phyloP scores from a whole-genome alignment of 2,113 vertebrate species.

The Anguilla japonica region DNA sequence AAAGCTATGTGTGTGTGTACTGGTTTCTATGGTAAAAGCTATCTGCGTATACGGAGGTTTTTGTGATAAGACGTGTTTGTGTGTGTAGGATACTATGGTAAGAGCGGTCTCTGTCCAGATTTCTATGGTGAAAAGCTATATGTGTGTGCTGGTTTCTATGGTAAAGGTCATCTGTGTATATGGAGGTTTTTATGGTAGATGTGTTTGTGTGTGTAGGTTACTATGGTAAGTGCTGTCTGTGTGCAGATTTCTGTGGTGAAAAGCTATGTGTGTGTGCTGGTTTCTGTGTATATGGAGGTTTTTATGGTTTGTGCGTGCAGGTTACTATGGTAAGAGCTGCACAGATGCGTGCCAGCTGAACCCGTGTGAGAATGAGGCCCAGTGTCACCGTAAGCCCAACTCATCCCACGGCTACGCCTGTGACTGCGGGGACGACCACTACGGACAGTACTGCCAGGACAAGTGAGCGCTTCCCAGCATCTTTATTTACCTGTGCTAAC shows the following conservation, averaged over 20 bases:
- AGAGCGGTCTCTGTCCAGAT: slow-evolving; percentile 61
- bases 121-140: too few relatives aligned
- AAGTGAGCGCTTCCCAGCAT: slow-evolving; percentile 66
- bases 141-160: slow-evolving; percentile 81
- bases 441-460: slow-evolving; percentile 94
- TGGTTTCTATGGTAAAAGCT: background rate
- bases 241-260: background rate
- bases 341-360: slow-evolving; percentile 89
- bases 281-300: background rate
- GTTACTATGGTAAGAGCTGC: slow-evolving; percentile 83
- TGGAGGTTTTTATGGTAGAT: too few relatives aligned
- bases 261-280: too few relatives aligned
- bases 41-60: background rate
- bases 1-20: too few relatives aligned
- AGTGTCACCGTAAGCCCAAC: slow-evolving; percentile 82
- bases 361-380: slow-evolving; percentile 92
- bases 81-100: slow-evolving; percentile 86
- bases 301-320: slow-evolving; percentile 54
- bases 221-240: background rate
- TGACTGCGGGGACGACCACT: slow-evolving; percentile 86
- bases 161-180: slow-evolving; percentile 47
- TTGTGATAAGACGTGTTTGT: background rate
- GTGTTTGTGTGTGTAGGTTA: too few relatives aligned
- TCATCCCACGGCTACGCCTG: slow-evolving; percentile 86
- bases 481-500: background rate